Conservation (phyloP, 2,888 invertebrate species). For the Heteromurus nitidus region DNA sequence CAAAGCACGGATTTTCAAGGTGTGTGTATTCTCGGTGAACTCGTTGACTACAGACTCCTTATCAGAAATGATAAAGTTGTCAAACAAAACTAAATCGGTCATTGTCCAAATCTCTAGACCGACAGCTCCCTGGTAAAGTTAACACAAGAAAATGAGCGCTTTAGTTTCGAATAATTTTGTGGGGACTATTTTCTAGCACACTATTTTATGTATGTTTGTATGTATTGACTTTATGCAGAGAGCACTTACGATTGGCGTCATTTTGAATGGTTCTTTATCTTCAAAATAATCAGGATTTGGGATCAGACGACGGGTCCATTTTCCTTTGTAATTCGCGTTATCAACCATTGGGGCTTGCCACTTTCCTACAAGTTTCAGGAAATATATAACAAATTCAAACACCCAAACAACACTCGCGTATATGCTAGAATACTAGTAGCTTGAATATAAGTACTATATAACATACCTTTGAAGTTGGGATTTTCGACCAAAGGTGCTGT, state of each 20-base stretch:
- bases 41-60: constrained; percentile 84
- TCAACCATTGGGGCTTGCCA: constrained; percentile 93
- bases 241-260: constrained; percentile 90
- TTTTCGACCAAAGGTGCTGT: constrained; percentile 88
- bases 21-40: constrained; percentile 90
- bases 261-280: constrained; percentile 91
- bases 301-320: constrained; percentile 92
- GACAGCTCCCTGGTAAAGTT: constrained; percentile 84
- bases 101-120: constrained; percentile 99
- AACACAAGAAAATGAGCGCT: too few species aligned
- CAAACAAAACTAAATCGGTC: constrained; percentile 95
- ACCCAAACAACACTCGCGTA: constrained; percentile 2
- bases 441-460: neutral
- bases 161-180: too few species aligned
- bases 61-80: constrained; percentile 95
- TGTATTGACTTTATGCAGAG: too few species aligned
- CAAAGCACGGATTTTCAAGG: constrained; percentile 87
- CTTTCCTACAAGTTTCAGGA: constrained; percentile 74
- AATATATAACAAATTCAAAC: neutral
- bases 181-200: too few species aligned
- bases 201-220: too few species aligned
- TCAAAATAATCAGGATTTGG: constrained; percentile 95
- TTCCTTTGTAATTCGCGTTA: constrained; percentile 96
- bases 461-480: constrained; percentile 91
- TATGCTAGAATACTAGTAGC: neutral